Evolutionary conservation across 2,888 invertebrate genomes (phyloP).

Genomic region (Tetragonisca angustula): DNA sequence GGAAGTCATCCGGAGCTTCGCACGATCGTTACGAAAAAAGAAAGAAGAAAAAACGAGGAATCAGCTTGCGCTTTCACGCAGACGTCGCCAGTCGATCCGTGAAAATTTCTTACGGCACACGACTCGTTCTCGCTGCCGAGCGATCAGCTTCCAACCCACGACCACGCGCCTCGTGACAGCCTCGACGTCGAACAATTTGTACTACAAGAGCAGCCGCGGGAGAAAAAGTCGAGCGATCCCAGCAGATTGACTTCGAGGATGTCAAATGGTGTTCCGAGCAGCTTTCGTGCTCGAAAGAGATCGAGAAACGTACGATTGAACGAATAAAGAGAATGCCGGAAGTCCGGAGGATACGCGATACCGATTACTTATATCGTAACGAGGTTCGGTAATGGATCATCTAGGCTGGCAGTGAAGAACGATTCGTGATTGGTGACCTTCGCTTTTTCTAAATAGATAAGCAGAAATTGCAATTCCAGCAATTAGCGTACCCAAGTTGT

Average conservation of each 20-base stretch:
- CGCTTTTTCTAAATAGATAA: not conserved
- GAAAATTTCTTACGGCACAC: slow-evolving; percentile 48
- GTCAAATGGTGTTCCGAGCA: not conserved
- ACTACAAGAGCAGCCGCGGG: slow-evolving; percentile 8
- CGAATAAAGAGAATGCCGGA: not conserved
- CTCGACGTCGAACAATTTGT: slow-evolving; percentile 59
- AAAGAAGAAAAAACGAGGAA: not conserved
- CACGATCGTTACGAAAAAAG: slow-evolving; percentile 41
- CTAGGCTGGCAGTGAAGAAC: not conserved
- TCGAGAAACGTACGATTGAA: not conserved
- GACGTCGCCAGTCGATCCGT: slow-evolving; percentile 15
- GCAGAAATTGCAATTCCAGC: not conserved
- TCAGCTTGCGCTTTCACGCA: slow-evolving; percentile 45
- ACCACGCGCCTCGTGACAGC: slow-evolving; percentile 32
- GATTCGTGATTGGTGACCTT: not conserved
- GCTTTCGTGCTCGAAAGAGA: no score
- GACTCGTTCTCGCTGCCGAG: slow-evolving; percentile 18
- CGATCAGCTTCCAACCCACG: slow-evolving; percentile 41
- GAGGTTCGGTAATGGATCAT: not conserved
- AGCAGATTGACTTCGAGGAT: not conserved
- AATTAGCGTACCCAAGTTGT: not conserved
- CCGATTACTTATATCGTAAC: not conserved
- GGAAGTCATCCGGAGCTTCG: slow-evolving; percentile 11
- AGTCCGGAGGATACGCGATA: not conserved
- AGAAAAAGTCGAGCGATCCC: slow-evolving; percentile 3